These are phyloP conservation scores for Nectonema munidae DNA, from an alignment of 2,888 invertebrate species.

Conservation along the genomic window DNA sequence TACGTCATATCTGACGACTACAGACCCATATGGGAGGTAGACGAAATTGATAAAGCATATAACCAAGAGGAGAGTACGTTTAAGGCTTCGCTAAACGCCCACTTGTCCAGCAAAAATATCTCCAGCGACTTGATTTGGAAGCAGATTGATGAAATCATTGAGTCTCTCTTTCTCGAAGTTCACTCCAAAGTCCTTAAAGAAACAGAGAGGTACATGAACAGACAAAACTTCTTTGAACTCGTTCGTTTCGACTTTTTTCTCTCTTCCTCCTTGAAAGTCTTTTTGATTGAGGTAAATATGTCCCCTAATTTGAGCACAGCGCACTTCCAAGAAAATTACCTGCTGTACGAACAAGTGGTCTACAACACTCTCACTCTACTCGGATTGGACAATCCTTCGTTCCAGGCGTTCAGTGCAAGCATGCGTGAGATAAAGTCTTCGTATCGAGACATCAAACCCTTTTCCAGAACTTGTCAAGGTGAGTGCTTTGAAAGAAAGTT, in stretches of 20 bases:
- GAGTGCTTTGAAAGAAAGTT: no score
- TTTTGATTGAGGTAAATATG: constrained; percentile 71
- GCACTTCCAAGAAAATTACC: constrained; percentile 49
- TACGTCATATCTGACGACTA: constrained; percentile 82
- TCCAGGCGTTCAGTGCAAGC: constrained; percentile 8
- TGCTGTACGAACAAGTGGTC: constrained; percentile 63
- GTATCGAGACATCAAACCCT: constrained; percentile 18
- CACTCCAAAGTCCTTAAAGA: constrained; percentile 17
- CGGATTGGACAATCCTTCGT: constrained; percentile 30
- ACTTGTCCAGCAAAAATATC: constrained; percentile 20
- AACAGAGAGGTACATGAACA: no score
- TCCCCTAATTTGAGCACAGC: constrained; percentile 75
- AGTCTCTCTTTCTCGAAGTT: constrained; percentile 15
- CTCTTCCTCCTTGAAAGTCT: constrained; percentile 50
- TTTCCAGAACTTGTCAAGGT: constrained; percentile 10
- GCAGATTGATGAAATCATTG: constrained; percentile 19
- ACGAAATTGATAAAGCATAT: no score
- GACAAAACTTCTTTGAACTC: constrained; percentile 64
- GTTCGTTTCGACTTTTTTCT: constrained; percentile 69
- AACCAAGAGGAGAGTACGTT: constrained; percentile 42
- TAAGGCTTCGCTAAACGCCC: constrained; percentile 51
- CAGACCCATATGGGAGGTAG: constrained; percentile 64
- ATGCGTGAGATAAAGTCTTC: constrained; percentile 12
- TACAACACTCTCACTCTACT: constrained; percentile 46
- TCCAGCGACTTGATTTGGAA: constrained; percentile 19